Base-by-base conservation (phyloP, 2,113 vertebrate genomes). In the Cariama cristata region DNA sequence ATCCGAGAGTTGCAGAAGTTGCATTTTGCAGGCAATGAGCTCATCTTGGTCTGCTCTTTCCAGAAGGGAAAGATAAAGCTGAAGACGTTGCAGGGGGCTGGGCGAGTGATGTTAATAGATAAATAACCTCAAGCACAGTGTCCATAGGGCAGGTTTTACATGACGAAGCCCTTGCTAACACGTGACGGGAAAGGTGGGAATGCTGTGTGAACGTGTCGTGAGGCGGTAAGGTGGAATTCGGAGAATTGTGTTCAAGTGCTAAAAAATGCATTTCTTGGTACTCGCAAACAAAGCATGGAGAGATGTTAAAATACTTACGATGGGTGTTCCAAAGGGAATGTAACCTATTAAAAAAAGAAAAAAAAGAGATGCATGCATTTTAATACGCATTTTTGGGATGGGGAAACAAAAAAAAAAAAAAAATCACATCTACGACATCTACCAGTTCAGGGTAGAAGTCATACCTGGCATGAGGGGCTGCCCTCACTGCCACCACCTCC, bases 321-420 rank as follows among this genome's bases (percentile, higher is more conserved):
- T 99, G 94, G 99, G 99, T 2, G 99, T 99, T 96, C 99, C 99
- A 87, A 99, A 99, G 58, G 99, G 99, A 92, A 99, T 98, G 92
- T 99, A 99, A 98, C 99, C 99, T 99, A 71, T 19, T 55, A 44
- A 47, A 50, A 59, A 67, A 50, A 20, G 77, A 69, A 53, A 35
- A 45, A 10, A 30, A 22, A 72, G 49, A 82, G 62, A 55, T 5
- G 1, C 8, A 23, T 30, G 15, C 11, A 23, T 23, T 50, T 74
- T 12, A 79, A 58, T 47, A 42, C 0, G 0, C 5, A 11, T 24
- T 16, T 80, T 90, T 0, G 55, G 44, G 49, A 66, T 38, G 33
- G 26, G n/a, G 18, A 18, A 49, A 9, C 32, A 7, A 28, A 10
- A 74, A 49, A 9, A 35, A 7, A 28, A 10, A 74, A 60, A 21